These are phyloP conservation scores for Caenorhabditis sulstoni DNA, from an alignment of 2,888 invertebrate species.

Conservation along the genomic window DNA sequence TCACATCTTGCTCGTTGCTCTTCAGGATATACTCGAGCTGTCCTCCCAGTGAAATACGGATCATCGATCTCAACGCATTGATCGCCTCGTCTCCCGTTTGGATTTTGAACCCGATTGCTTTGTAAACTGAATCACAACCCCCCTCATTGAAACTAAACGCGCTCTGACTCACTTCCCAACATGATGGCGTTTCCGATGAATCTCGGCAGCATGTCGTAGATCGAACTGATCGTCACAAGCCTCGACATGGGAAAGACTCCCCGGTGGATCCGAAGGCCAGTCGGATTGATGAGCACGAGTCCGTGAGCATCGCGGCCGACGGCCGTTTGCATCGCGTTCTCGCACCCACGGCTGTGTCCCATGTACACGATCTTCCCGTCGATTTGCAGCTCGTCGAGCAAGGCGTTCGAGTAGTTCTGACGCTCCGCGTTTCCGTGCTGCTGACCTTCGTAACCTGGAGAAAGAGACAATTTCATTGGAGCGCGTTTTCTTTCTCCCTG, in stretches of 20 bases:
- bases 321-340: constrained; percentile 64
- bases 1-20: constrained; percentile 20
- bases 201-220: constrained; percentile 36
- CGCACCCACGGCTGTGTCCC: constrained; percentile 66
- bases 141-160: neutral
- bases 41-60: constrained; percentile 18
- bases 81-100: constrained; percentile 53
- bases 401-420: constrained; percentile 61
- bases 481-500: neutral
- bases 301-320: constrained; percentile 51
- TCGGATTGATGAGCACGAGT: constrained; percentile 63
- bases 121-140: constrained; percentile 53
- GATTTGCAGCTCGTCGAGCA: constrained; percentile 56
- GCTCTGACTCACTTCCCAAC: constrained; percentile 46
- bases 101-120: constrained; percentile 54
- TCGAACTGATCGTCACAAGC: constrained; percentile 23
- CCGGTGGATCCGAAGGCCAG: constrained; percentile 64
- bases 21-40: constrained; percentile 41
- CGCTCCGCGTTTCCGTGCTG: constrained; percentile 60
- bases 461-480: neutral
- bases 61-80: constrained; percentile 61
- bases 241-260: constrained; percentile 62
- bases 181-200: constrained; percentile 40
- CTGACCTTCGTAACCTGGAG: constrained; percentile 33
- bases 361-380: constrained; percentile 54